phyloP scores from a whole-genome alignment of 2,113 vertebrate species.

The Struthidea cinerea region DNA sequence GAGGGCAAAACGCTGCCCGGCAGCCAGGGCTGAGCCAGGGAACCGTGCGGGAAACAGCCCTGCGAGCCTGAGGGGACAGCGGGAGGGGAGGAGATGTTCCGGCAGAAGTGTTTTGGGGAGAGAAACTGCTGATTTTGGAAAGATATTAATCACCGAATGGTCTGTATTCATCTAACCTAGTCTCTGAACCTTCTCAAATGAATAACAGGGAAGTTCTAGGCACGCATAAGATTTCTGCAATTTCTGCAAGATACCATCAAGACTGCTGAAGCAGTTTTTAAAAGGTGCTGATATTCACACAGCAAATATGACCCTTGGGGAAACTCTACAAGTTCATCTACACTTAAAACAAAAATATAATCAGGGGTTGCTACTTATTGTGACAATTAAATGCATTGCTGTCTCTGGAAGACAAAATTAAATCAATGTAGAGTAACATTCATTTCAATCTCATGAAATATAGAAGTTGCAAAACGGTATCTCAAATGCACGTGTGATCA shows the following conservation, averaged over 20 bases:
- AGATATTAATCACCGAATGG: too few relatives aligned
- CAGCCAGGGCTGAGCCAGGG: neutral
- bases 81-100: accelerated
- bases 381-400: neutral
- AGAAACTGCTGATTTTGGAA: neutral
- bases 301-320: too few relatives aligned
- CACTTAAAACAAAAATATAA: neutral
- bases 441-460: neutral
- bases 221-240: neutral
- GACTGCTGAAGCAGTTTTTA: neutral
- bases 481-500: neutral
- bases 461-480: neutral
- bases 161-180: neutral
- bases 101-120: accelerated
- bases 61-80: neutral
- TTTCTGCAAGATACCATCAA: neutral
- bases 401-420: neutral
- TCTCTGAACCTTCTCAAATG: neutral
- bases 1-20: neutral
- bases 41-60: neutral
- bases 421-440: neutral
- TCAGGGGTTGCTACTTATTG: neutral
- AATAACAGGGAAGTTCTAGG: neutral
- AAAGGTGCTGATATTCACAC: neutral
- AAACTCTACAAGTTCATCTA: neutral